Conservation (phyloP, 1,140 invertebrate genomes). For the Solen grandis region DNA sequence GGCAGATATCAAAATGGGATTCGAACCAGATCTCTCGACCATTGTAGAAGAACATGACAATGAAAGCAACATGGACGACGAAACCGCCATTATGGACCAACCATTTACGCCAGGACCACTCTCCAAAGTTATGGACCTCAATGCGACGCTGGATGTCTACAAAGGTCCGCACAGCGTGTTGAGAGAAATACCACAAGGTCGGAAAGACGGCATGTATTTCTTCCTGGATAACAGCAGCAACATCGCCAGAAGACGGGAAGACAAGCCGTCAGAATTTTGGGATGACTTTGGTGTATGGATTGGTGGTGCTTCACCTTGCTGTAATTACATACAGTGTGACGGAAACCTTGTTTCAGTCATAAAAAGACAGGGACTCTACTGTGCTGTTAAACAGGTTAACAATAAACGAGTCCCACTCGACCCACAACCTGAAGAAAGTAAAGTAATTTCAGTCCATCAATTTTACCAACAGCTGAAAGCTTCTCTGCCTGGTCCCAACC, state of each 20-base stretch:
- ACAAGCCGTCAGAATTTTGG: constrained; percentile 35
- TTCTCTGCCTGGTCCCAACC: background rate
- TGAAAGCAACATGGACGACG: too few species aligned
- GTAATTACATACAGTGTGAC: background rate
- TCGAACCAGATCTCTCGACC: too few species aligned
- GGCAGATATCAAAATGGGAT: too few species aligned
- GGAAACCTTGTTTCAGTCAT: background rate
- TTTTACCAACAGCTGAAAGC: constrained; percentile 8
- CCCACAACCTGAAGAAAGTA: background rate
- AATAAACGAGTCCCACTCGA: constrained; percentile 17
- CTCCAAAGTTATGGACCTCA: constrained; percentile 10
- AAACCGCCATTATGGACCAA: too few species aligned
- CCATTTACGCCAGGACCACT: too few species aligned
- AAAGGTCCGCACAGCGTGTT: background rate
- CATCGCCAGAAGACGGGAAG: background rate
- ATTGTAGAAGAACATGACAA: too few species aligned
- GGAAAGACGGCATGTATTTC: constrained; percentile 23
- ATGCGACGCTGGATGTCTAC: background rate
- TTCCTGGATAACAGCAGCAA: constrained; percentile 8
- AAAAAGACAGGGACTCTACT: background rate
- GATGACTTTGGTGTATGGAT: constrained; percentile 15
- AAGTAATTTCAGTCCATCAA: constrained; percentile 3
- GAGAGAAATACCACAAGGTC: background rate
- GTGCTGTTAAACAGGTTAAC: background rate
- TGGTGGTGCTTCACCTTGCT: background rate